Conservation (phyloP, 2,113 vertebrate species). For the Grantiella picta region DNA sequence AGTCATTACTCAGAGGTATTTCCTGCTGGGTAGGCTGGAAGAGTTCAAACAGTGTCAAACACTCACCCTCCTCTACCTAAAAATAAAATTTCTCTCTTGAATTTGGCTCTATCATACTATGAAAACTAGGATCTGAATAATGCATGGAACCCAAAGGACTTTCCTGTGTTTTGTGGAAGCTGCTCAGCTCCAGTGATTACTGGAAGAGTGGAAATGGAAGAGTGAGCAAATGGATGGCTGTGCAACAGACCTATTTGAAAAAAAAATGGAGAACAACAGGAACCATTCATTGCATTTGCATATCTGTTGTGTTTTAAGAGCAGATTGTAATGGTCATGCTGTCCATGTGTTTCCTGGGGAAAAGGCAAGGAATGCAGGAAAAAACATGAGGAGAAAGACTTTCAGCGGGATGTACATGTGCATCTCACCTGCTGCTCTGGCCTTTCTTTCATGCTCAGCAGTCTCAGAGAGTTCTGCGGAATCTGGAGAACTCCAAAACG, state of each 20-base stretch:
- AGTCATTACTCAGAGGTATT: background rate
- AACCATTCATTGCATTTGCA: background rate
- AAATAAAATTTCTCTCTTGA: background rate
- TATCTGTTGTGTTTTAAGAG: background rate
- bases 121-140: background rate
- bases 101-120: background rate
- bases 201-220: background rate
- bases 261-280: background rate
- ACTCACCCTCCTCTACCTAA: background rate
- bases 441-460: background rate
- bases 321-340: background rate
- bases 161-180: background rate
- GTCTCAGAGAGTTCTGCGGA: background rate
- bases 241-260: background rate
- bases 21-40: background rate
- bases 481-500: background rate
- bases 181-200: background rate
- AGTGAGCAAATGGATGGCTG: background rate
- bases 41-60: background rate
- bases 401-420: background rate
- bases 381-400: background rate
- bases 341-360: background rate
- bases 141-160: background rate
- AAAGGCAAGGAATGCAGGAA: background rate
- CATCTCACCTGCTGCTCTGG: background rate